Percentiles rank a stretch among this genome's conserved stretches.
phyloP scores from a whole-genome alignment of 2,888 invertebrate genomes.

The Mythimna vitellina region DNA sequence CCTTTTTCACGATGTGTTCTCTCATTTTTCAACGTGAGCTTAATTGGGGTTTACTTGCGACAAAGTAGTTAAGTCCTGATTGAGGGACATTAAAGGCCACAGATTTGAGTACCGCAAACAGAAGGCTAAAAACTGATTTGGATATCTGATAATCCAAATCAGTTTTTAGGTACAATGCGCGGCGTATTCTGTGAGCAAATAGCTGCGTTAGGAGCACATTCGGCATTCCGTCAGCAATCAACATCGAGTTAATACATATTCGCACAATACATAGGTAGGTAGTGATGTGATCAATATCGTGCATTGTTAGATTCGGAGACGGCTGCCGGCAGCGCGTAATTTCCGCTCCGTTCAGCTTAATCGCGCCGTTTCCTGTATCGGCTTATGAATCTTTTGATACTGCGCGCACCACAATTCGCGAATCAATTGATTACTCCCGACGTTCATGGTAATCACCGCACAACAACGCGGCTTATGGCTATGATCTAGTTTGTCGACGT shows the following conservation, averaged over 20 bases:
- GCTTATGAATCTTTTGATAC: constrained; percentile 66
- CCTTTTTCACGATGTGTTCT: constrained; percentile 58
- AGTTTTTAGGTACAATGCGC: constrained; percentile 13
- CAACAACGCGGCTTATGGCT: constrained; percentile 48
- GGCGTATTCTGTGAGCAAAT: constrained; percentile 30
- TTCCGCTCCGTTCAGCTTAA: constrained; percentile 69
- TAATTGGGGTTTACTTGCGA: constrained; percentile 55
- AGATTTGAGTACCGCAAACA: constrained; percentile 40
- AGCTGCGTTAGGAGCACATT: constrained; percentile 34
- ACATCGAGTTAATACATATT: constrained; percentile 46
- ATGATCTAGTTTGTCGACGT: constrained; percentile 54
- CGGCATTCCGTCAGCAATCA: constrained; percentile 55
- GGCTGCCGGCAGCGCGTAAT: constrained; percentile 64
- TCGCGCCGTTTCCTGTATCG: constrained; percentile 66
- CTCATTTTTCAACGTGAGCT: constrained; percentile 53
- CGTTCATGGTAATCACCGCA: constrained; percentile 58
- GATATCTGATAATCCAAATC: no score
- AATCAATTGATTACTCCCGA: constrained; percentile 65
- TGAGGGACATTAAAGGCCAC: constrained; percentile 38
- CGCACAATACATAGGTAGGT: constrained; percentile 45
- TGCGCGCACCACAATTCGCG: constrained; percentile 55
- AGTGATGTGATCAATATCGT: constrained; percentile 65
- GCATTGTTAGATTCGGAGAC: constrained; percentile 68
- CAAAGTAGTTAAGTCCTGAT: constrained; percentile 53
- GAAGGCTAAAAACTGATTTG: constrained; percentile 34